Conservation (phyloP, 2,888 invertebrate genomes). For the Lithophane leautieri region DNA sequence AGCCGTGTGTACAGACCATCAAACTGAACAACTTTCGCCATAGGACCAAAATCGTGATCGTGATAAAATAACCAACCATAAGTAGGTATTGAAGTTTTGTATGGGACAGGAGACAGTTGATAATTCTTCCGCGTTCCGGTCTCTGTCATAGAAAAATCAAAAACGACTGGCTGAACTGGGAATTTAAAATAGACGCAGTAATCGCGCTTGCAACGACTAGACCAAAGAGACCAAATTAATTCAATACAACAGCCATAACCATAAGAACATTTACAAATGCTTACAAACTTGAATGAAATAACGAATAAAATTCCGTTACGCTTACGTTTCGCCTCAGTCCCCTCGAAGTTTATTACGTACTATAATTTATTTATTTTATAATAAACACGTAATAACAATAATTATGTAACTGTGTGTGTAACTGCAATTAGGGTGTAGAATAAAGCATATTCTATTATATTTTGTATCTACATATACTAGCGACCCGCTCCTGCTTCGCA, state of each 20-base stretch:
- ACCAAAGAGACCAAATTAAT: neutral
- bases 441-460: neutral
- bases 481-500: too few species aligned
- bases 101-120: too few species aligned
- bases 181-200: too few species aligned
- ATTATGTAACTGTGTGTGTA: neutral
- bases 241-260: neutral
- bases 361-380: neutral
- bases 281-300: neutral
- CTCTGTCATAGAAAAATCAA: too few species aligned
- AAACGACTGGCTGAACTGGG: too few species aligned
- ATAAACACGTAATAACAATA: slow-evolving; percentile 19
- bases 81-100: too few species aligned
- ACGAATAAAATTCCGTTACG: slow-evolving; percentile 9
- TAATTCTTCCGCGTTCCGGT: too few species aligned
- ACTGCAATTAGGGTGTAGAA: neutral
- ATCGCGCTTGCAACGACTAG: too few species aligned
- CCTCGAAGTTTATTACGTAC: neutral
- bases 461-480: neutral
- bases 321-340: slow-evolving; percentile 3
- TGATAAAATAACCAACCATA: too few species aligned
- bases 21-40: neutral
- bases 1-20: neutral
- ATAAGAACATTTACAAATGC: neutral
- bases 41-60: too few species aligned